These are phyloP conservation scores for Morone saxatilis DNA, from an alignment of 2,113 vertebrate species.

Conservation along the genomic window DNA sequence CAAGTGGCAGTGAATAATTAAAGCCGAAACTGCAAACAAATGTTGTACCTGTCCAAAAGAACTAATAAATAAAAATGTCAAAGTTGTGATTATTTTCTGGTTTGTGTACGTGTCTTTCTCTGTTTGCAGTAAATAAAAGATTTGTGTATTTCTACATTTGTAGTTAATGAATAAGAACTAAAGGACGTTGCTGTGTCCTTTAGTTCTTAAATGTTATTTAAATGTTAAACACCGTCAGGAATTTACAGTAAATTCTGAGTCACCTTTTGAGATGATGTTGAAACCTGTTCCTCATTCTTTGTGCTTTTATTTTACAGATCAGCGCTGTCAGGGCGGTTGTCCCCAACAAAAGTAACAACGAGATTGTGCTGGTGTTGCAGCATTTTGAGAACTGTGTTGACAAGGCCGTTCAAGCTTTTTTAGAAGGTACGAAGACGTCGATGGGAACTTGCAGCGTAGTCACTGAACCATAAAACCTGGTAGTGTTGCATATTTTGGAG, in stretches of 20 bases:
- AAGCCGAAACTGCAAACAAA: neutral
- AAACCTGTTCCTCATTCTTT: constrained; percentile 24
- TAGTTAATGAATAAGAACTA: neutral
- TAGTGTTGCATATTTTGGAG: neutral
- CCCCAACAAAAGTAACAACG: constrained; percentile 98
- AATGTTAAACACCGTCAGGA: neutral
- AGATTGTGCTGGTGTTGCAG: constrained; percentile 95
- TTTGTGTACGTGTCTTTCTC: neutral
- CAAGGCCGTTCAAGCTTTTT: constrained; percentile 94
- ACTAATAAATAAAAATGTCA: neutral
- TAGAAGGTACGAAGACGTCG: constrained; percentile 89
- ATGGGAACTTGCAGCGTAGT: neutral
- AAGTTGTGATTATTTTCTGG: neutral
- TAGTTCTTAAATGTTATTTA: neutral
- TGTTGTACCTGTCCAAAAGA: no score
- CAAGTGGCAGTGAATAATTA: no score
- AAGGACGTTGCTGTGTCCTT: neutral
- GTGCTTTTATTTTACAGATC: constrained; percentile 83
- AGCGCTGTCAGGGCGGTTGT: constrained; percentile 93
- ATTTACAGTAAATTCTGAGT: constrained; percentile 1
- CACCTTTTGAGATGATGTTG: neutral
- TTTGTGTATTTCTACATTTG: no score
- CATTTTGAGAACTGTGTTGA: constrained; percentile 97
- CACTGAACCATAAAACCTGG: neutral
- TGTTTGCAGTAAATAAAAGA: neutral